phyloP scores from a whole-genome alignment of 2,113 vertebrate species.

The Apteryx owenii region DNA sequence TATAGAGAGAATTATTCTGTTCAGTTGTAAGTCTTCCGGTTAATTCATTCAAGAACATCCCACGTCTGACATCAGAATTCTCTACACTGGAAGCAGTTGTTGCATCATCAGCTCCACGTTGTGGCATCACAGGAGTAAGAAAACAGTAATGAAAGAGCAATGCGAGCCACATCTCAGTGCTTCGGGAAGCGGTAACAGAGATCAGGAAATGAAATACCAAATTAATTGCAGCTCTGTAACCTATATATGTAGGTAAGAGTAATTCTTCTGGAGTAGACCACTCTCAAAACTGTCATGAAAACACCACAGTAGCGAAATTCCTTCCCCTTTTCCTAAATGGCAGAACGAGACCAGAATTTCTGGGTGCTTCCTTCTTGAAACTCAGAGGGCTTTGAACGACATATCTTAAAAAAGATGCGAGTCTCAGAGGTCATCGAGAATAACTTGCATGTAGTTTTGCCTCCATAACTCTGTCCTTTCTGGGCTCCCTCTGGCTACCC shows the following conservation, averaged over 20 bases:
- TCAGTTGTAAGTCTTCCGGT: neutral
- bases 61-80: neutral
- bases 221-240: neutral
- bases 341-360: neutral
- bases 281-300: neutral
- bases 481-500: neutral
- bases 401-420: neutral
- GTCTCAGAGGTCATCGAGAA: neutral
- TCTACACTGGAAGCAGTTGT: neutral
- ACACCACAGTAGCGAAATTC: fast-evolving
- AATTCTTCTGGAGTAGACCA: neutral
- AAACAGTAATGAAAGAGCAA: neutral
- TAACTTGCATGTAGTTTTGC: neutral
- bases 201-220: neutral
- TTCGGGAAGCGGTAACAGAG: neutral
- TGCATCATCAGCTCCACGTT: fast-evolving
- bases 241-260: neutral
- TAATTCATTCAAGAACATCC: neutral
- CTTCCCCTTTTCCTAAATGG: neutral
- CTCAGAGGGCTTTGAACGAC: neutral
- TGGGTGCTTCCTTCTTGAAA: neutral
- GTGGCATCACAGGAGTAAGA: neutral
- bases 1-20: neutral
- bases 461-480: fast-evolving
- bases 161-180: fast-evolving